Conservation (phyloP, 2,113 vertebrate genomes). For the Pelecanoides urinatrix region DNA sequence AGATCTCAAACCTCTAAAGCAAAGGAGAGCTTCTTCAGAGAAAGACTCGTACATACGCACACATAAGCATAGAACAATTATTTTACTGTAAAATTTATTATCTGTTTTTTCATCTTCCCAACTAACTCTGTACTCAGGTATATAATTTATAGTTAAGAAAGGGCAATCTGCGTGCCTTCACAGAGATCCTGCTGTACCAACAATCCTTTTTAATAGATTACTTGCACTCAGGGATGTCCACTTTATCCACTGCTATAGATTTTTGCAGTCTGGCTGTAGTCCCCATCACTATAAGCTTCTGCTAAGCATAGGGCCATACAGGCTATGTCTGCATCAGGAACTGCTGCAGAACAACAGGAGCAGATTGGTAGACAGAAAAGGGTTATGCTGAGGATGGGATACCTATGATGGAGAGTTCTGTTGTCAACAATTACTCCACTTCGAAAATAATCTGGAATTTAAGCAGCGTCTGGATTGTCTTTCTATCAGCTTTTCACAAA, state of each 20-base stretch:
- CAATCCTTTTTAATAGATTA: not conserved
- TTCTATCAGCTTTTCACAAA: not conserved
- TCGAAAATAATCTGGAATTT: not conserved
- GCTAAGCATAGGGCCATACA: not conserved
- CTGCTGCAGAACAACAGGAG: not conserved
- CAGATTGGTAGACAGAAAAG: not conserved
- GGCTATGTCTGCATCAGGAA: not conserved
- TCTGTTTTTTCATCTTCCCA: not conserved
- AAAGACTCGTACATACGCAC: fast-evolving
- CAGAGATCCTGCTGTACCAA: not conserved
- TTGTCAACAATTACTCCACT: not conserved
- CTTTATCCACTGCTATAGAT: not conserved
- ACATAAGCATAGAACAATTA: fast-evolving
- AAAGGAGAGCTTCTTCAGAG: not conserved
- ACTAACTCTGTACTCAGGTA: not conserved
- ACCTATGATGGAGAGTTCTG: not conserved
- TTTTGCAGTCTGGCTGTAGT: not conserved
- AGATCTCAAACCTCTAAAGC: not conserved
- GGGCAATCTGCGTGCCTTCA: not conserved
- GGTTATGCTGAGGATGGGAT: not conserved
- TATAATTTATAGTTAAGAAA: not conserved
- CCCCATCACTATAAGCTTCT: not conserved
- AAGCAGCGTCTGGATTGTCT: not conserved
- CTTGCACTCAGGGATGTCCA: not conserved
- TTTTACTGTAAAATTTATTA: not conserved